phyloP scores from a whole-genome alignment of 2,113 vertebrate genomes.

The Hemibagrus wyckioides region DNA sequence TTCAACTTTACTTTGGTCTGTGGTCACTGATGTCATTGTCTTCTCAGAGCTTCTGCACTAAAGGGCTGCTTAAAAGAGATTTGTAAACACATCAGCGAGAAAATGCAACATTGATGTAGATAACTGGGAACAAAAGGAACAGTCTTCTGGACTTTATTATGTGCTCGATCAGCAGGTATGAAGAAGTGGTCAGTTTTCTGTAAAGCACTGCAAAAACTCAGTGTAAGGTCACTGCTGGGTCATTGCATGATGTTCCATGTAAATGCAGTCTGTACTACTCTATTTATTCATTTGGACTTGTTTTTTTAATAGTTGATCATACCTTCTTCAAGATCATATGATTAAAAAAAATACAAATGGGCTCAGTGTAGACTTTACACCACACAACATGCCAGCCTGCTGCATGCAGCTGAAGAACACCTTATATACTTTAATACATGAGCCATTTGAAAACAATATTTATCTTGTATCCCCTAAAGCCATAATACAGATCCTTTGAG shows the following conservation, averaged over 20 bases:
- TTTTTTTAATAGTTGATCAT: background rate
- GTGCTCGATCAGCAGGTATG: background rate
- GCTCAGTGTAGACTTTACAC: too few species aligned
- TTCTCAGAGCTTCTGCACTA: background rate
- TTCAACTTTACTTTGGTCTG: background rate
- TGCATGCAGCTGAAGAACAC: too few species aligned
- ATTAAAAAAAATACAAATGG: too few species aligned
- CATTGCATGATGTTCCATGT: background rate
- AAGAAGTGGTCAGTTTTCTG: background rate
- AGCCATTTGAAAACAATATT: too few species aligned
- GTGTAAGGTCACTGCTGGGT: background rate
- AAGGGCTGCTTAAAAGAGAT: background rate
- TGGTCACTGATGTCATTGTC: background rate
- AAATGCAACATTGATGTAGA: background rate
- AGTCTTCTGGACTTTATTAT: background rate
- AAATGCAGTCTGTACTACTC: background rate
- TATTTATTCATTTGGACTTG: background rate
- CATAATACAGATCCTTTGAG: too few species aligned
- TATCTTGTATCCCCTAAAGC: too few species aligned
- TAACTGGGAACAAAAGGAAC: background rate
- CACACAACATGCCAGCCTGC: background rate
- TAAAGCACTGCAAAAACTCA: background rate
- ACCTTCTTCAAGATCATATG: background rate
- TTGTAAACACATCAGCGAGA: too few species aligned
- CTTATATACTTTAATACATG: too few species aligned